phyloP scores from a whole-genome alignment of 2,888 invertebrate genomes.

The Sinohyriopsis cumingii region DNA sequence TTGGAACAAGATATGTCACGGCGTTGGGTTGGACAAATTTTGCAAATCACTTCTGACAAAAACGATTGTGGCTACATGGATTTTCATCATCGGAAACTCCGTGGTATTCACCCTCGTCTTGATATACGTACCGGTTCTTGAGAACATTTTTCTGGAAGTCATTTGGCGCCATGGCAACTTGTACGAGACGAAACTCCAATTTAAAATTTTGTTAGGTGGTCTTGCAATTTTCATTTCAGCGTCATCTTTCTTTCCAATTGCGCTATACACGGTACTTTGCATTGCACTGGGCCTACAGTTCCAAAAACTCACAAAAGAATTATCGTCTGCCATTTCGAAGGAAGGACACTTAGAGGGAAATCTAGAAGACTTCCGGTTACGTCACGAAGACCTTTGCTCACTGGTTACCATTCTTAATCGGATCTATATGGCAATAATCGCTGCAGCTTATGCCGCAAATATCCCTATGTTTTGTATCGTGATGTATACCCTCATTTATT shows the following conservation, averaged over 20 bases:
- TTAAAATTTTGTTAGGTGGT: constrained; percentile 24
- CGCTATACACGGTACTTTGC: constrained; percentile 29
- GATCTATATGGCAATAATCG: constrained; percentile 37
- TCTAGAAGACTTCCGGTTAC: constrained; percentile 51
- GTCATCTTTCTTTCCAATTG: constrained; percentile 37
- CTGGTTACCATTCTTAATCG: constrained; percentile 35
- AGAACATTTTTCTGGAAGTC: constrained; percentile 34
- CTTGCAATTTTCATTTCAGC: constrained; percentile 31
- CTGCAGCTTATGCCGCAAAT: constrained; percentile 32
- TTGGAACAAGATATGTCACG: constrained; percentile 28
- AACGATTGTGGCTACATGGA: constrained; percentile 24
- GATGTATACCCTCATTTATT: constrained; percentile 40
- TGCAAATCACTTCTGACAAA: constrained; percentile 33
- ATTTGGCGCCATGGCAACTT: constrained; percentile 29
- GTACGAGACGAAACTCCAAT: constrained; percentile 15
- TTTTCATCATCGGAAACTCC: constrained; percentile 35
- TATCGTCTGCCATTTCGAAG: constrained; percentile 12
- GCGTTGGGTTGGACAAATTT: constrained; percentile 26
- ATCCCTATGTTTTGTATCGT: constrained; percentile 45
- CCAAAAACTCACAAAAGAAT: constrained; percentile 22
- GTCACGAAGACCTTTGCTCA: constrained; percentile 45
- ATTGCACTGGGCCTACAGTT: constrained; percentile 31
- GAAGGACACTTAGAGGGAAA: constrained; percentile 22
- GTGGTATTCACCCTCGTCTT: constrained; percentile 29
- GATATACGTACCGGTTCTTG: constrained; percentile 32